A percentile compares a stretch with the other conserved stretches of the same genome.
These are phyloP conservation scores for Glyptemys insculpta DNA, from an alignment of 2,797 vertebrate genomes.

Conservation along the genomic window DNA sequence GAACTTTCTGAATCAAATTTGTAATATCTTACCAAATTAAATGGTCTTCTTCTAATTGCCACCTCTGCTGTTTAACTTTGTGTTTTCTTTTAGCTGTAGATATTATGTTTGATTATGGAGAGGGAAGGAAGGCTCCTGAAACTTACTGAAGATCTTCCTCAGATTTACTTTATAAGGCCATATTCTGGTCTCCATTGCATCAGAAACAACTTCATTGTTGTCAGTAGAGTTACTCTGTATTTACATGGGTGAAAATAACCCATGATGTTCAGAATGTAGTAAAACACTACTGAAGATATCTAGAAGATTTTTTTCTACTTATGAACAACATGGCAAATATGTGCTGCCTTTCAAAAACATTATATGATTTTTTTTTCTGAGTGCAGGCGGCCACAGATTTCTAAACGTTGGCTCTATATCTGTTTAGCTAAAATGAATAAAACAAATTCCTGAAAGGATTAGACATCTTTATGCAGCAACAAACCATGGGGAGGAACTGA, in stretches of 20 bases:
- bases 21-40: conserved; percentile 1
- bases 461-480: too few relatives aligned
- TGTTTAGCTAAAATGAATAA: too few relatives aligned
- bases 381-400: too few relatives aligned
- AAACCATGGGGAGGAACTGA: too few relatives aligned
- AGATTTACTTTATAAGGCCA: not conserved
- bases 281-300: not conserved
- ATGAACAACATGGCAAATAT: not conserved
- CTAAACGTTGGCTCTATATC: too few relatives aligned
- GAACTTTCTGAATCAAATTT: conserved; percentile 38
- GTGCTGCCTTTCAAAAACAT: not conserved
- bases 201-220: not conserved
- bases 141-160: not conserved
- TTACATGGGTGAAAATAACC: not conserved
- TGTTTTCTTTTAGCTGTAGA: not conserved
- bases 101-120: conserved; percentile 1
- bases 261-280: not conserved
- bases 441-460: too few relatives aligned
- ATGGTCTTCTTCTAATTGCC: not conserved
- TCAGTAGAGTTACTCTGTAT: not conserved
- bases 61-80: conserved; percentile 4
- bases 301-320: conserved; percentile 2
- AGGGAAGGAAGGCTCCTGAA: not conserved
- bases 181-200: not conserved
- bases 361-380: too few relatives aligned